Conservation (phyloP, 2,888 invertebrate species). For the Andrena marginata region DNA sequence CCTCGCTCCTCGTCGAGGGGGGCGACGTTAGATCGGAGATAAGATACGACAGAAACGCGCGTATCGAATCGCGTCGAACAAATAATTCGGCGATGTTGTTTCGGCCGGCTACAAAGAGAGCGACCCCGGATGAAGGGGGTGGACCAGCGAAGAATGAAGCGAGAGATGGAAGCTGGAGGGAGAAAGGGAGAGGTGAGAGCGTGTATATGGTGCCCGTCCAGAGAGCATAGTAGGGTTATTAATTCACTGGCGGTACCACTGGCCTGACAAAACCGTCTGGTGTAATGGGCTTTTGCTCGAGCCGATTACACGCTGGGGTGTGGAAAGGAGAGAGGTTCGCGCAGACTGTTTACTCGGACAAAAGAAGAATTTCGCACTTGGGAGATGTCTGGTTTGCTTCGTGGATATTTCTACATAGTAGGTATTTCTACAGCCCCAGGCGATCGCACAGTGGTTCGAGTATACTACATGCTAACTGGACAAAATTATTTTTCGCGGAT, state of each 20-base stretch:
- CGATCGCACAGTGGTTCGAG: neutral
- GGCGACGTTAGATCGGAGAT: slow-evolving; percentile 71
- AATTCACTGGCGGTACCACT: slow-evolving; percentile 70
- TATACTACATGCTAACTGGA: too few relatives aligned
- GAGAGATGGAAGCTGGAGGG: neutral
- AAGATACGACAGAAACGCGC: slow-evolving; percentile 70
- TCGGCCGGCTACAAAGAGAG: slow-evolving; percentile 54
- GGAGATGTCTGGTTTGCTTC: slow-evolving; percentile 3
- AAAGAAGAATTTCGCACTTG: slow-evolving; percentile 18
- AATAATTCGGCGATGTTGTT: slow-evolving; percentile 71
- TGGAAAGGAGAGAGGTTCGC: neutral
- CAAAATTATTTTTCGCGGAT: too few relatives aligned
- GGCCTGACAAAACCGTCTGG: slow-evolving; percentile 73
- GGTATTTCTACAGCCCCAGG: neutral
- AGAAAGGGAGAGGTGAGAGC: slow-evolving; percentile 11
- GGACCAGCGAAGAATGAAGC: slow-evolving; percentile 11
- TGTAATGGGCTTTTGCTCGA: slow-evolving; percentile 70
- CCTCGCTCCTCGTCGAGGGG: slow-evolving; percentile 54
- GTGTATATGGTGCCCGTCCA: slow-evolving; percentile 48
- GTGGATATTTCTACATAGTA: neutral
- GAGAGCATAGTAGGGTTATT: slow-evolving; percentile 68
- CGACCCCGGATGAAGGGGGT: slow-evolving; percentile 7
- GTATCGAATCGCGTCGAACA: slow-evolving; percentile 74
- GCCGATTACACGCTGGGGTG: slow-evolving; percentile 68
- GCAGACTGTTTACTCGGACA: slow-evolving; percentile 23